These are phyloP conservation scores for Corythoichthys haematopterus DNA, from an alignment of 2,113 vertebrate genomes.

Conservation along the genomic window DNA sequence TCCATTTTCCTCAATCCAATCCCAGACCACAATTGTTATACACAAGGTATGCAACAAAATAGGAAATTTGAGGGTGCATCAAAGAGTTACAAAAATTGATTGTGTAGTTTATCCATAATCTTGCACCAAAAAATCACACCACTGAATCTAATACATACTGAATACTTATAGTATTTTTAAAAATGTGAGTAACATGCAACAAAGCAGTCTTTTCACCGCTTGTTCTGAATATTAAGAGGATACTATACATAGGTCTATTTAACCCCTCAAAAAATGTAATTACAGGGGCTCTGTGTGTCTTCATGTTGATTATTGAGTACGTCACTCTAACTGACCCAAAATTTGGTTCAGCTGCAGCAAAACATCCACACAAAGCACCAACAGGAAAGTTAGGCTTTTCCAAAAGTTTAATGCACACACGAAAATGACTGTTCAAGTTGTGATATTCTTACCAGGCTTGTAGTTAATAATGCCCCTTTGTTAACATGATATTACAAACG, in stretches of 20 bases:
- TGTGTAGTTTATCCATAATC: too few species aligned
- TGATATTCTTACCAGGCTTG: not conserved
- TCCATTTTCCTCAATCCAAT: too few species aligned
- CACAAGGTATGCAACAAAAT: too few species aligned
- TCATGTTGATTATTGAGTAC: not conserved
- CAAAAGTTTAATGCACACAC: not conserved
- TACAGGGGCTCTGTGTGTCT: constrained; percentile 6
- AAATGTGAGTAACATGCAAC: not conserved
- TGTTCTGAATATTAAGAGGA: not conserved
- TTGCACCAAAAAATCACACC: too few species aligned
- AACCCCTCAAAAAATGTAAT: constrained; percentile 27
- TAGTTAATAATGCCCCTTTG: not conserved
- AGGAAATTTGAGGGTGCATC: too few species aligned
- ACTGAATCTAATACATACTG: too few species aligned
- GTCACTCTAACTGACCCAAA: constrained; percentile 15
- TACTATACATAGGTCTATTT: not conserved
- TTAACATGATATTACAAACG: not conserved
- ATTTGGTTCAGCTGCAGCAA: constrained; percentile 23
- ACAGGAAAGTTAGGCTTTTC: not conserved
- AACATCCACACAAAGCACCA: not conserved
- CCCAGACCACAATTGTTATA: too few species aligned
- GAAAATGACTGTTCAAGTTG: not conserved
- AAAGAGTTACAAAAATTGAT: too few species aligned
- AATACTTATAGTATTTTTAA: too few species aligned
- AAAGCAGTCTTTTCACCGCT: not conserved